Conservation (phyloP, 2,113 vertebrate species). For the Ageneiosus marmoratus region DNA sequence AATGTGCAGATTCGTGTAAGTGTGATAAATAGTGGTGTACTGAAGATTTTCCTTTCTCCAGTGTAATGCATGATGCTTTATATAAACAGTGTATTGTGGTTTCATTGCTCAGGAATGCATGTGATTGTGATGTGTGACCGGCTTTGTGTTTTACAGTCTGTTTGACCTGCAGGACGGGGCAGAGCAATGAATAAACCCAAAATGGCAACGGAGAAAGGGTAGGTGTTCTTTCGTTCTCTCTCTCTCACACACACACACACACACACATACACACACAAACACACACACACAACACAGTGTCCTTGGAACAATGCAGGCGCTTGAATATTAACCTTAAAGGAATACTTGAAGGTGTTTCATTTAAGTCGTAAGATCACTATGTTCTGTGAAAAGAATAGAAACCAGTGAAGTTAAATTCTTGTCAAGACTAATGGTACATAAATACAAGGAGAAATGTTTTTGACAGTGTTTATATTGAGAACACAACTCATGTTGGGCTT, state of each 20-base stretch:
- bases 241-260: background rate
- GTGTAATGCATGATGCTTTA: background rate
- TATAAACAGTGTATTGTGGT: background rate
- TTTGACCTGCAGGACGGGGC: conserved; percentile 76
- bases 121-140: background rate
- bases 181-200: conserved; percentile 90
- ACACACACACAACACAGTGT: background rate
- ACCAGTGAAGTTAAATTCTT: background rate
- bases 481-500: background rate
- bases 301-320: background rate
- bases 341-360: background rate
- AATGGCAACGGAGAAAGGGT: conserved; percentile 91
- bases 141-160: conserved; percentile 65
- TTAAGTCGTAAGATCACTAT: background rate
- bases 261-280: background rate
- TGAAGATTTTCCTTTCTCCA: background rate
- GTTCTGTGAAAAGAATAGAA: background rate
- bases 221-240: conserved; percentile 53
- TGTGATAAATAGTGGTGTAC: background rate
- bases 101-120: background rate
- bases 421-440: background rate
- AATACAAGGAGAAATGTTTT: background rate
- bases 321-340: background rate
- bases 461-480: background rate
- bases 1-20: background rate